Base-by-base conservation (phyloP, 23 tunicate genomes). In the Ascidia mentula region DNA sequence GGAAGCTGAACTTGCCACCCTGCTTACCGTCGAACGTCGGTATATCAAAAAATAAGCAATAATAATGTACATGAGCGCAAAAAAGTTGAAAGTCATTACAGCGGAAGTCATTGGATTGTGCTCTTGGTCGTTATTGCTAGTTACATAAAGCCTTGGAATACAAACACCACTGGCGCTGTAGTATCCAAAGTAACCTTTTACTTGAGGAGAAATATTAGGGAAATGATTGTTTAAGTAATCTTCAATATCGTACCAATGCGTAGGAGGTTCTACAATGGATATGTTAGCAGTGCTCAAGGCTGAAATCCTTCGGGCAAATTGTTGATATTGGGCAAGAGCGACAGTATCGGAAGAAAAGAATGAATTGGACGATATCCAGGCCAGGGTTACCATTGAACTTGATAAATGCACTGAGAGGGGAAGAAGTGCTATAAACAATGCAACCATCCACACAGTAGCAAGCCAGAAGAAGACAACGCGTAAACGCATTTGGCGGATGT, bases 81-180 rank as follows among this genome's bases (percentile, higher is more conserved):
- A 3, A 53, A 53, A 53, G 65, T 53, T 53, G 7, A 53, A 5
- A 5, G 65, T 53, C 65, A 53, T 53, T 5, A 53, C 65, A 53
- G 65, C 65, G 24, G 24, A 53, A 9, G 65, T 53, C 65, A 53
- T 53, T 53, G 46, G 34, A 32, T 74, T 74, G 4, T n/a, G 46
- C 15, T 38, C 46, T 20, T 46, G n/a, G 46, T 37, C 38, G 38
- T 35, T 46, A 18, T 26, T 17, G 18, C 46, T 74, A 28, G 78
- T 74, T 74, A 28, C n/a, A 36, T 71, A 82, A 32, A 82, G 32
- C 20, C 85, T 38, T 31, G 85, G 80, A 34, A 82, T 75, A 38
- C 87, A 83, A 33, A 83, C 74, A 34, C 87, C 87, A 42, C 78
- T 34, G 0, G 82, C 46, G 74, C 87, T 76, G 53, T 75, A 83